Evolutionary conservation across 1,140 invertebrate species (phyloP).

Genomic region (Paracyclopina nana): DNA sequence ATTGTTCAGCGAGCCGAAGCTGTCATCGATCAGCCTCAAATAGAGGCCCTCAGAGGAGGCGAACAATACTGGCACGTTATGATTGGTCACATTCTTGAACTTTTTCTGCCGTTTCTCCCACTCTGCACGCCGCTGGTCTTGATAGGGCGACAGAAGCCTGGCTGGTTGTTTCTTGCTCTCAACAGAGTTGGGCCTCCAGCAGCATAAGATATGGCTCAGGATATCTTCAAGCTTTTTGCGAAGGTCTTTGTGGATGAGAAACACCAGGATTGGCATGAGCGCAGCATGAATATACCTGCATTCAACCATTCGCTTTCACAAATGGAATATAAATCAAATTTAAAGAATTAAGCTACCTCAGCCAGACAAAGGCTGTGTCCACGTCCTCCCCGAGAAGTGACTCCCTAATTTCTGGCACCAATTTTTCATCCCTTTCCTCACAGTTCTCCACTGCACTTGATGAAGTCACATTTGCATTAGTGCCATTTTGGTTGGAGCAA

Average conservation of each 20-base stretch:
- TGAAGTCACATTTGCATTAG: not conserved
- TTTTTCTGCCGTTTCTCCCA: not conserved
- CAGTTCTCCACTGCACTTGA: not conserved
- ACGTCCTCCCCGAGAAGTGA: not conserved
- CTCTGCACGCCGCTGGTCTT: not conserved
- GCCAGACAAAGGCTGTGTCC: conserved; percentile 8
- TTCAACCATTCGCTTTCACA: too few species aligned
- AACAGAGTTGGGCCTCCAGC: conserved; percentile 6
- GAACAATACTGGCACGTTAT: conserved; percentile 10
- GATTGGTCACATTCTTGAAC: conserved; percentile 12
- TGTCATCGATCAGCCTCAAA: conserved; percentile 6
- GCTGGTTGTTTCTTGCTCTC: conserved; percentile 2
- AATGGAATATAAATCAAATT: too few species aligned
- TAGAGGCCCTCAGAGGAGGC: conserved; percentile 5
- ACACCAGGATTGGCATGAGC: not conserved
- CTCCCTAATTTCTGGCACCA: not conserved
- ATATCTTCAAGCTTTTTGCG: not conserved
- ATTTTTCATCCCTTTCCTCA: not conserved
- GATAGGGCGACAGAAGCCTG: conserved; percentile 7
- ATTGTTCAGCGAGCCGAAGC: not conserved
- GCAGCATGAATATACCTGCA: conserved; percentile 4
- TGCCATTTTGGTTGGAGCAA: not conserved
- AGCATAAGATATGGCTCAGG: not conserved
- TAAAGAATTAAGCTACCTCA: too few species aligned
- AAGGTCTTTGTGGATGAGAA: conserved; percentile 2